Base-by-base conservation (phyloP, 2,888 invertebrate species). In the Macrophya alboannulata region DNA sequence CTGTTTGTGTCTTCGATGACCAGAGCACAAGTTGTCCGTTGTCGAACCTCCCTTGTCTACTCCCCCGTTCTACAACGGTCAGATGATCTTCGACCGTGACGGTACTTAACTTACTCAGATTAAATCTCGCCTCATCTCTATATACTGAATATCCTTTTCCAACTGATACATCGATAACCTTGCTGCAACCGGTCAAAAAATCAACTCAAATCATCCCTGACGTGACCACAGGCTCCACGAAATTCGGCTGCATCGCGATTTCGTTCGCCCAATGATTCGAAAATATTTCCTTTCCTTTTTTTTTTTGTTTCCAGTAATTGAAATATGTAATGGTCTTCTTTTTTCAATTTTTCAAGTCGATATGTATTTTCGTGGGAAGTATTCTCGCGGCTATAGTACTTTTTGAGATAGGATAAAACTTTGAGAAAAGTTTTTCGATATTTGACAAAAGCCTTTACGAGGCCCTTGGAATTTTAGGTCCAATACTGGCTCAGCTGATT, bases 401-500 rank as follows among this genome's bases (percentile, higher is more conserved):
- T 12, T 25, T 76, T 77, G 12, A 6, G 51, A 31, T 31, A 31
- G 31, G 6, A 31, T 8, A 55, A 77, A 51, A 55, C 9, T 17
- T 77, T 77, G 77, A 25, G 37, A 55, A 76, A 76, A 51, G 3
- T 3, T 51, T 51, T 77, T 77, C 51, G 5, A 55, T 10, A 31
- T 77, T 81, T n/a, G 43, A 81, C 81, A 81, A 81, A 40, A 62
- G 62, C 15, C 21, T 81, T 43, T 5, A 1, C 21, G 8, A 10
- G 62, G 40, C 40, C 43, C 59, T 43, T 62, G 59, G 81, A 62
- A 81, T 62, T 81, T 81, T 59, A 40, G 21, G 62, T 62, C 25
- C 40, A 59, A 21, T 40, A 43, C 40, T 62, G 59, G 83, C 86
- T 87, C 87, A 87, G 87, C 87, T 85, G 85, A 85, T 85, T 74